Base-by-base conservation (phyloP, 2,888 invertebrate genomes). In the Pomacea canaliculata region DNA sequence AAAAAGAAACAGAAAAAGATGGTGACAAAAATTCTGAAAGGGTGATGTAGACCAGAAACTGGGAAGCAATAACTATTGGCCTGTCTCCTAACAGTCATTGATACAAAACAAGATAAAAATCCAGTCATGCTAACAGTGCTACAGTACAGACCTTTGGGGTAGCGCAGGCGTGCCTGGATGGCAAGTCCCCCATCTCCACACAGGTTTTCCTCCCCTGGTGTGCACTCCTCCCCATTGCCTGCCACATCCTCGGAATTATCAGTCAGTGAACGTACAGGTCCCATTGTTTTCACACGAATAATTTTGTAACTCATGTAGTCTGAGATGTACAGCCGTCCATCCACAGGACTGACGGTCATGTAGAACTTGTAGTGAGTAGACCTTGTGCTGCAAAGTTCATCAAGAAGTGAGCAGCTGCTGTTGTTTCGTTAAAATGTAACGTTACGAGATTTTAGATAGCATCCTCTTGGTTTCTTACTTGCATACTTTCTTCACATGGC, bases 351-450 rank as follows among this genome's bases (percentile, higher is more conserved):
- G 71, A 98, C 96, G 76, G 97, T 96, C 90, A 99, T 93, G 91
- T 97, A 98, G 90, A 99, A 99, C 89, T 97, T 97, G 92, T 99
- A 98, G 51, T 97, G 96, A 16, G 98, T 96, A 92, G 97, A 97
- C 0, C 97, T 96, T 49, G 97, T 95, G 91, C 97, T 97, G 92
- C 69, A 68, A 48, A 10, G 16, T 56, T 56, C 51, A 56, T 37
- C 37, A 37, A 37, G 37, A 37, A 37, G 37, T 37, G 37, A 37
- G 37, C 37, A 37, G 37, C 37, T 37, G 37, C 5, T 37, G 37
- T 37, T 0, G 37, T 1, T 37, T 5, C 1, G 1, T 37, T 1
- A 37, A 37, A 37, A 37, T 37, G 1, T 1, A 37, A 37, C 37
- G 0, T 37, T 37, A 37, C 37, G 1, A 37, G 37, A 37, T 37